phyloP scores from a whole-genome alignment of 2,888 invertebrate species.

The Auanema sp. region DNA sequence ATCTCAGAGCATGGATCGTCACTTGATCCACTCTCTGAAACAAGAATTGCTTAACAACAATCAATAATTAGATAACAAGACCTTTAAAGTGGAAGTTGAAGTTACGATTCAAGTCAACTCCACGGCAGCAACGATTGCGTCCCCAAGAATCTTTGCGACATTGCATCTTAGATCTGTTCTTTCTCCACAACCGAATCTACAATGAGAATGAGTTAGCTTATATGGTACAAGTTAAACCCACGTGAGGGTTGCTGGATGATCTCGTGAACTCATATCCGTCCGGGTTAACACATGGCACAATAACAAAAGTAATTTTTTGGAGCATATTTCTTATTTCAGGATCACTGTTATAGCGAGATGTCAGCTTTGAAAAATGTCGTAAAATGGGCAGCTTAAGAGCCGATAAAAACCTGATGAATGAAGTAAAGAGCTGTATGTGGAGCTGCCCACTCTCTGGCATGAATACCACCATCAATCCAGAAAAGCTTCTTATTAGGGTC shows the following conservation, averaged over 20 bases:
- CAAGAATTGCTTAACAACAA: neutral
- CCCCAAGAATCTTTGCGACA: slow-evolving; percentile 58
- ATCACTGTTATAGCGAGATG: slow-evolving; percentile 56
- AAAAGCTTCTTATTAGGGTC: slow-evolving; percentile 52
- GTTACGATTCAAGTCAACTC: slow-evolving; percentile 63
- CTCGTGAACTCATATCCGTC: slow-evolving; percentile 63
- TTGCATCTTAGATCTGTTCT: slow-evolving; percentile 59
- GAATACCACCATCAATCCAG: slow-evolving; percentile 64
- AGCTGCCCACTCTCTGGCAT: slow-evolving; percentile 63
- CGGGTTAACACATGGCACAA: slow-evolving; percentile 60
- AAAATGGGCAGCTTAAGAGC: too few relatives aligned
- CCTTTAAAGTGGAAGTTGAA: slow-evolving; percentile 63
- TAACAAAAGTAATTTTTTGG: slow-evolving; percentile 57
- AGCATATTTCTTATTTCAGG: slow-evolving; percentile 51
- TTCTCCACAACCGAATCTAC: slow-evolving; percentile 61
- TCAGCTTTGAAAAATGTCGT: slow-evolving; percentile 46
- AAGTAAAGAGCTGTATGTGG: slow-evolving; percentile 63
- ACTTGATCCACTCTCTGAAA: slow-evolving; percentile 59
- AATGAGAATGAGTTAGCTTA: slow-evolving; percentile 9
- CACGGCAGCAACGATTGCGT: slow-evolving; percentile 59
- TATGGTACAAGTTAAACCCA: slow-evolving; percentile 14
- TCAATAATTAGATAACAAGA: slow-evolving; percentile 3
- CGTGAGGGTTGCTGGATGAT: slow-evolving; percentile 50
- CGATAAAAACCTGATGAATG: slow-evolving; percentile 55
- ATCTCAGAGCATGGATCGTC: slow-evolving; percentile 63